These are phyloP conservation scores for Atta texana DNA, from an alignment of 1,140 invertebrate species.

Conservation along the genomic window DNA sequence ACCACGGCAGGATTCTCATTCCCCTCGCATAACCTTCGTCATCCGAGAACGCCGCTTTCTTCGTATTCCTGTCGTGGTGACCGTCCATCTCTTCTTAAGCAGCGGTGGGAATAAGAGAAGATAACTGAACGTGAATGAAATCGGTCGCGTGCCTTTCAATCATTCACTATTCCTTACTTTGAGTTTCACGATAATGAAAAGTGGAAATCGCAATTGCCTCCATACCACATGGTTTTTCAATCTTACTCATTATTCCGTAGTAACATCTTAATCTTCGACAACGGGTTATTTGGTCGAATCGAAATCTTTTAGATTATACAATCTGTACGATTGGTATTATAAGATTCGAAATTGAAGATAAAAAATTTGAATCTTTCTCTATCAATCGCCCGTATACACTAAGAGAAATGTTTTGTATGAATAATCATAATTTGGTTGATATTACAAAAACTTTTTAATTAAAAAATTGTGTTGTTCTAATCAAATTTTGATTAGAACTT, in stretches of 20 bases:
- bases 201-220: neutral
- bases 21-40: conserved; percentile 71
- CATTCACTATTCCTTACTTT: neutral
- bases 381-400: too few species aligned
- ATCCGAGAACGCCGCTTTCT: conserved; percentile 69
- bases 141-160: conserved; percentile 66
- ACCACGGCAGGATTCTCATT: conserved; percentile 73
- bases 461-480: too few species aligned
- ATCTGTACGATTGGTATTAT: too few species aligned
- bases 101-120: conserved; percentile 49
- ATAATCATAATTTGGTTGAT: too few species aligned
- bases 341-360: too few species aligned
- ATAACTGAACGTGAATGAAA: conserved; percentile 70
- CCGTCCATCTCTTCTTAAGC: neutral
- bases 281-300: too few species aligned
- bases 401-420: too few species aligned
- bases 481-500: too few species aligned
- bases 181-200: conserved; percentile 1
- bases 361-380: too few species aligned
- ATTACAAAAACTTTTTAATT: too few species aligned
- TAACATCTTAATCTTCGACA: too few species aligned
- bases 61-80: conserved; percentile 62
- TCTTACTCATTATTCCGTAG: neutral
- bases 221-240: neutral
- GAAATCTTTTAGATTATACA: too few species aligned